Percentiles rank a stretch among this genome's conserved stretches.
Conservation (phyloP, 1,140 invertebrate species). For the Pseudoatta argentina region DNA sequence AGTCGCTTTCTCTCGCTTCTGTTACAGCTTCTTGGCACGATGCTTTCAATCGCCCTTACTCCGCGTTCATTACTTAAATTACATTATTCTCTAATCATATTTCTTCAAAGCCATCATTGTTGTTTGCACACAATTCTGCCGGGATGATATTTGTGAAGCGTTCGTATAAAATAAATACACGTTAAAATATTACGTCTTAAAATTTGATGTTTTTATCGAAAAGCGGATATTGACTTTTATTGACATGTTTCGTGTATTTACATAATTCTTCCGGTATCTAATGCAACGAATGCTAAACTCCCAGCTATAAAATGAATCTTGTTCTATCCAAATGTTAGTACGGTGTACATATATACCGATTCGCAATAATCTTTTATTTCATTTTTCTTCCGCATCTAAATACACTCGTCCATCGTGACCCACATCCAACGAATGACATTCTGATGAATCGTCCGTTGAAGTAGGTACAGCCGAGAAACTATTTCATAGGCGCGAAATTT, state of each 20-base stretch:
- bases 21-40: constrained; percentile 12
- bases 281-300: background rate
- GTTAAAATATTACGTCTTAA: too few relatives aligned
- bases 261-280: background rate
- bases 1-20: constrained; percentile 1
- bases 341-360: background rate
- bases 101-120: background rate
- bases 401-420: constrained; percentile 4
- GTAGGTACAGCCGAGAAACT: constrained; percentile 45
- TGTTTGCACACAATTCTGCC: background rate
- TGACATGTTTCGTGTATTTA: background rate
- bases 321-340: background rate
- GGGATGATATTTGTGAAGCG: background rate
- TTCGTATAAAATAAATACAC: background rate
- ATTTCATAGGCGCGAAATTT: constrained; percentile 61
- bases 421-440: constrained; percentile 36
- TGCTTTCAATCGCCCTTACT: background rate
- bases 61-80: constrained; percentile 5
- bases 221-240: too few relatives aligned
- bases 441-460: constrained; percentile 41
- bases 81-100: constrained; percentile 11
- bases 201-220: background rate
- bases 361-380: background rate
- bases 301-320: background rate
- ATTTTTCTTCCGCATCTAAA: background rate